Percentiles rank a stretch among this genome's conserved stretches.
Evolutionary conservation across 2,113 vertebrate species (phyloP).

Genomic region (Nettapus auritus): DNA sequence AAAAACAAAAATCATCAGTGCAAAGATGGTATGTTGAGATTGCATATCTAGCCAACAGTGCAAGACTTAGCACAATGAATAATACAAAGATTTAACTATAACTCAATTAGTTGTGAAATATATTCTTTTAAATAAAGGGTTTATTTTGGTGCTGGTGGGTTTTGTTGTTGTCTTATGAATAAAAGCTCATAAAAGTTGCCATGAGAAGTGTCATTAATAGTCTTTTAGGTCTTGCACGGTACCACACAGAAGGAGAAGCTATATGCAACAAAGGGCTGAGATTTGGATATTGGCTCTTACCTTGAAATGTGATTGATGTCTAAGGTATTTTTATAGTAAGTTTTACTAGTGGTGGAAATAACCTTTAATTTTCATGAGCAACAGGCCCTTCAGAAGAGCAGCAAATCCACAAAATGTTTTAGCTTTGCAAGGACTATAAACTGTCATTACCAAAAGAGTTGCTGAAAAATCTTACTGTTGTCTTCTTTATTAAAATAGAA

Average conservation of each 20-base stretch:
- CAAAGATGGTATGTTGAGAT: background rate
- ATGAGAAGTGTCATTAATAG: background rate
- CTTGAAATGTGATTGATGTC: background rate
- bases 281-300: background rate
- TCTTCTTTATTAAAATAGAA: slow-evolving; percentile 7
- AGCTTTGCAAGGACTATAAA: background rate
- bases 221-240: rapidly evolving
- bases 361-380: slow-evolving; percentile 1
- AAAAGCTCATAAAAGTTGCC: background rate
- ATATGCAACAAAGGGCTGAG: background rate
- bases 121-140: background rate
- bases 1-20: background rate
- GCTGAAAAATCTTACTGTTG: background rate
- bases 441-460: background rate
- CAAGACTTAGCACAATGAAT: background rate
- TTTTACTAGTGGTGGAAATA: slow-evolving; percentile 11
- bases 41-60: background rate
- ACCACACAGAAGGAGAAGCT: background rate
- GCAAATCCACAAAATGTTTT: background rate
- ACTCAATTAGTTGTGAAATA: background rate
- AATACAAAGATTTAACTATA: background rate
- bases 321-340: background rate
- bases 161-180: background rate
- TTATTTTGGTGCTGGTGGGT: background rate
- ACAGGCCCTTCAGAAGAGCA: background rate